These are phyloP conservation scores for Cervus canadensis DNA, from an alignment of 2,113 vertebrate species.

Conservation along the genomic window DNA sequence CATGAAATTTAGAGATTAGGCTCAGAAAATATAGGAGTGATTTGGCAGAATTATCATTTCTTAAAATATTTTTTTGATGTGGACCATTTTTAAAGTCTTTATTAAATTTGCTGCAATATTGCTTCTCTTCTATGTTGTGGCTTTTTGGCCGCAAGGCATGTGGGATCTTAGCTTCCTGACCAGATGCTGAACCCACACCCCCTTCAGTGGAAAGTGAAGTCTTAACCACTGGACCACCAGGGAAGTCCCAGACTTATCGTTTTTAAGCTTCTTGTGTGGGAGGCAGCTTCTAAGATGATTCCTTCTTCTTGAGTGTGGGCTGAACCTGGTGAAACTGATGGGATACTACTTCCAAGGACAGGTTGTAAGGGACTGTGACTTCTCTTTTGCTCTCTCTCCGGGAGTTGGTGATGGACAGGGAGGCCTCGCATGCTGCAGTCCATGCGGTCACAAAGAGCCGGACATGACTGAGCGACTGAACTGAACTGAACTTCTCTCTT, in stretches of 20 bases:
- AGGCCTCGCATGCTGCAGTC: too few species aligned
- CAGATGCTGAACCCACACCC: background rate
- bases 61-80: background rate
- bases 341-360: background rate
- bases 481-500: background rate
- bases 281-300: background rate
- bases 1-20: background rate
- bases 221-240: background rate
- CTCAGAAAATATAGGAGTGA: background rate
- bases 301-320: background rate
- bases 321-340: background rate
- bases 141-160: background rate
- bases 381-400: background rate
- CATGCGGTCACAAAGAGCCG: too few species aligned
- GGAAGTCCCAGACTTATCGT: background rate
- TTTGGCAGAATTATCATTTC: background rate
- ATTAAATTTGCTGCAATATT: background rate
- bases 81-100: background rate
- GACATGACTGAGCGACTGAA: too few species aligned
- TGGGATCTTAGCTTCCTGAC: background rate
- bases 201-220: background rate
- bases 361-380: background rate
- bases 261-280: background rate
- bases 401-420: too few species aligned
- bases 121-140: background rate